A percentile compares a stretch with the other conserved stretches of the same genome.
Conservation (phyloP, 2,113 vertebrate species). For the Electrona antarctica region DNA sequence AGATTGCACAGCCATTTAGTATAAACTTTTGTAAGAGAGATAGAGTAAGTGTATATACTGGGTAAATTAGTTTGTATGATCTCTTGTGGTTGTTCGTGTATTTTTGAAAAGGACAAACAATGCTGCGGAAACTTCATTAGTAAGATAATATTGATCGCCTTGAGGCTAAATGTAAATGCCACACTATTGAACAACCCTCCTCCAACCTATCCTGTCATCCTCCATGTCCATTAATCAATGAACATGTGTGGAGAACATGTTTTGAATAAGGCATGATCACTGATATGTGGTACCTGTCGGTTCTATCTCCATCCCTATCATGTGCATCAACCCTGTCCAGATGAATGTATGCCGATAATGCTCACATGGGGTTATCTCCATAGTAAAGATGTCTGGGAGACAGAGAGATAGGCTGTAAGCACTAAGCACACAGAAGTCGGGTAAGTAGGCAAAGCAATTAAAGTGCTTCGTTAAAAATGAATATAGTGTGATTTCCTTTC, state of each 20-base stretch:
- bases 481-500: conserved; percentile 57
- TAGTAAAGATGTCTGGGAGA: not conserved
- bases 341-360: too few species aligned
- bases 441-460: conserved; percentile 34
- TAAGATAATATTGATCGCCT: conserved; percentile 10
- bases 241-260: conserved; percentile 11
- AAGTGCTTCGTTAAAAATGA: conserved; percentile 12
- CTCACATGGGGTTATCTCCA: not conserved
- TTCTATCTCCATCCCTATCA: conserved; percentile 1
- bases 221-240: conserved; percentile 39
- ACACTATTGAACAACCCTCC: conserved; percentile 36
- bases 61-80: not conserved
- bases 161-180: conserved; percentile 15
- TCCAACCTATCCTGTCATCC: not conserved
- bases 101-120: conserved; percentile 6
- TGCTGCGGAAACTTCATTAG: not conserved
- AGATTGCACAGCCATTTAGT: conserved; percentile 3
- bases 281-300: not conserved
- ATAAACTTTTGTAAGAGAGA: conserved; percentile 6
- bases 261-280: conserved; percentile 14
- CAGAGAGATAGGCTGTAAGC: not conserved
- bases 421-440: not conserved
- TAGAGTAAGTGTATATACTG: not conserved
- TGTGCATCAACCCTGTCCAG: conserved; percentile 14
- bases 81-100: not conserved